These are phyloP conservation scores for Microlaimidae sp. DNA, from an alignment of 2,888 invertebrate genomes.

Conservation along the genomic window DNA sequence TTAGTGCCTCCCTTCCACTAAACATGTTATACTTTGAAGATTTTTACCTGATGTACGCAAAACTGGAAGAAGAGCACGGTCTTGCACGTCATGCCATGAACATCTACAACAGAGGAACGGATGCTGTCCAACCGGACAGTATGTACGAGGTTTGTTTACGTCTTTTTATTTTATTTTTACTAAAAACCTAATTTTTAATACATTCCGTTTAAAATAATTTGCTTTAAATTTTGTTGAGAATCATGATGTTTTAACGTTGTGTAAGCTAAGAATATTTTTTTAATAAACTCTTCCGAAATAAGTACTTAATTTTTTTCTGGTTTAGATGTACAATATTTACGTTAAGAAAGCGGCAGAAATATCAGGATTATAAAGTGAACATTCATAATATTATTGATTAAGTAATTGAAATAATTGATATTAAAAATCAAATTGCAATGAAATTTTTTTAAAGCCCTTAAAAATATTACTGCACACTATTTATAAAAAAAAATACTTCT, in stretches of 20 bases:
- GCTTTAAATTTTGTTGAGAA: slow-evolving; percentile 5
- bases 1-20: background rate
- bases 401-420: too few relatives aligned
- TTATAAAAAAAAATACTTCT: too few relatives aligned
- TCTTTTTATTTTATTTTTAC: too few relatives aligned
- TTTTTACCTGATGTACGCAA: slow-evolving; percentile 85
- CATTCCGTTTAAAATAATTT: too few relatives aligned
- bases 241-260: slow-evolving; percentile 17
- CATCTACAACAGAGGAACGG: slow-evolving; percentile 89
- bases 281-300: too few relatives aligned
- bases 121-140: slow-evolving; percentile 74
- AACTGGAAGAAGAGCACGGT: slow-evolving; percentile 93
- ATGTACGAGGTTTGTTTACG: slow-evolving; percentile 69
- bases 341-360: slow-evolving; percentile 83
- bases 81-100: slow-evolving; percentile 93
- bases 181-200: slow-evolving; percentile 10
- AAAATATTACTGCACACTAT: too few relatives aligned
- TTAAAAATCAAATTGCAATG: too few relatives aligned
- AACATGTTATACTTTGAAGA: slow-evolving; percentile 26
- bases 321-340: slow-evolving; percentile 70
- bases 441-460: too few relatives aligned
- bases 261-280: too few relatives aligned
- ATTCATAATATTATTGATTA: slow-evolving; percentile 93
- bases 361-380: slow-evolving; percentile 79
- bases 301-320: too few relatives aligned